Evolutionary conservation across 2,113 vertebrate genomes (phyloP).

Genomic region (cattle (Bos taurus)): ARS-UCD2.0 NC_037338.1:25387501-25388000

Average conservation of each 20-base stretch:
- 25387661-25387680: not conserved
- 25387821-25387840: not conserved
- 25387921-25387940: not conserved
- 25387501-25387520: not conserved
- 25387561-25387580: not conserved
- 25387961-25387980: not conserved
- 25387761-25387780: not conserved
- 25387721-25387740: not conserved
- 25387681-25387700: not conserved
- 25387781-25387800: not conserved
- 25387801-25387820: not conserved
- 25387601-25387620: not conserved
- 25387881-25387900: not conserved
- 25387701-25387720: not conserved
- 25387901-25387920: not conserved
- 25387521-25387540: not conserved
- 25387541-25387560: not conserved
- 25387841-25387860: not conserved
- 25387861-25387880: not conserved
- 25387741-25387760: not conserved
- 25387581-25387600: not conserved
- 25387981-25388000: not conserved
- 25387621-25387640: not conserved
- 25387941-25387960: not conserved
- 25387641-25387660: not conserved